Percentiles rank a stretch among this genome's conserved stretches.
Conservation (phyloP, 2,113 vertebrate species). For the Dolichotis patagonum region DNA sequence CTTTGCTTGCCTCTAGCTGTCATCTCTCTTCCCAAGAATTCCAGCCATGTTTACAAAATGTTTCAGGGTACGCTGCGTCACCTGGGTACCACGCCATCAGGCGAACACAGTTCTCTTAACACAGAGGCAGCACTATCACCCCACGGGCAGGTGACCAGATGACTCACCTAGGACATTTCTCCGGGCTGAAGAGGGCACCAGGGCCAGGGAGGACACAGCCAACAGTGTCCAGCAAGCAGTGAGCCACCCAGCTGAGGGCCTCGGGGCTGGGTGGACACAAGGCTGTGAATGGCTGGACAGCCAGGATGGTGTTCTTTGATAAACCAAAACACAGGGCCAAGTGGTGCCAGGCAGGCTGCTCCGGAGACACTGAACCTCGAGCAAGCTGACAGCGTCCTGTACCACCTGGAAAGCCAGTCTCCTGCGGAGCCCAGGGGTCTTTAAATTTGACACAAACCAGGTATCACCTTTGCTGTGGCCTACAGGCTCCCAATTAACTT, state of each 20-base stretch:
- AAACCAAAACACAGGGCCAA: neutral
- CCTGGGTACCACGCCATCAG: neutral
- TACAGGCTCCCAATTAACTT: neutral
- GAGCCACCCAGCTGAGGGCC: neutral
- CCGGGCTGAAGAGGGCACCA: neutral
- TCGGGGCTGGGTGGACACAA: neutral
- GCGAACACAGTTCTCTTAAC: neutral
- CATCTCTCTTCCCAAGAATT: neutral
- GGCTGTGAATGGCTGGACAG: neutral
- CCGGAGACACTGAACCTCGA: neutral
- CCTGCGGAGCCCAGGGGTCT: neutral
- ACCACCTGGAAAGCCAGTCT: accelerated
- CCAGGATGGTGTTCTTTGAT: neutral
- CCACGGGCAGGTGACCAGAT: neutral
- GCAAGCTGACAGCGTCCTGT: accelerated
- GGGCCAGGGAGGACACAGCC: too few relatives aligned
- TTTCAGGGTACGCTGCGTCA: neutral
- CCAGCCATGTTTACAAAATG: accelerated
- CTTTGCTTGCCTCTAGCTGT: accelerated
- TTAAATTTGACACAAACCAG: neutral
- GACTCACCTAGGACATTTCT: neutral
- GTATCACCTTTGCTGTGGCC: neutral
- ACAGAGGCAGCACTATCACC: neutral
- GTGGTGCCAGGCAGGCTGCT: neutral
- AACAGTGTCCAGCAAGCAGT: neutral